Evolutionary conservation across 2,797 vertebrate genomes (phyloP).

Genomic region (Calcarius lapponicus): DNA sequence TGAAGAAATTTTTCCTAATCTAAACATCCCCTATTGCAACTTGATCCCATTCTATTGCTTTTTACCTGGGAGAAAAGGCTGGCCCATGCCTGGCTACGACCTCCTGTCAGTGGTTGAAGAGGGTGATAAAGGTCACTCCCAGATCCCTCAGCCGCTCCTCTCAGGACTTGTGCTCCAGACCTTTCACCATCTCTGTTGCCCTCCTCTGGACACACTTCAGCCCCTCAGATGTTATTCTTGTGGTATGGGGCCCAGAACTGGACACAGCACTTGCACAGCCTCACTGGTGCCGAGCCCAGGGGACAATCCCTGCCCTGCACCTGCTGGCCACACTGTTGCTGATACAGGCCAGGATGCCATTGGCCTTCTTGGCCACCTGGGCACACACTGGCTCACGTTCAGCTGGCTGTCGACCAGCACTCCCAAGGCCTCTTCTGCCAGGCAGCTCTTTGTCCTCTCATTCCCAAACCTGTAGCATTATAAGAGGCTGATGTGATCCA

Average conservation of each 20-base stretch:
- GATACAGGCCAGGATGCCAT: background rate
- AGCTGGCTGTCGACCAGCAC: accelerated
- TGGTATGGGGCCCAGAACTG: accelerated
- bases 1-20: background rate
- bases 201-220: accelerated
- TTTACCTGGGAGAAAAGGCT: background rate
- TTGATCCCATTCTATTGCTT: background rate
- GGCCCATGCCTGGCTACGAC: background rate
- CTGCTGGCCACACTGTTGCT: background rate
- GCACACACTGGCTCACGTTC: accelerated
- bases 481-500: background rate
- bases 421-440: background rate
- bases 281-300: accelerated
- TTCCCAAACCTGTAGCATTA: background rate
- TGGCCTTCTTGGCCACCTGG: background rate
- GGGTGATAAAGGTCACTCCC: accelerated
- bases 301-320: background rate
- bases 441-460: background rate
- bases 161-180: background rate
- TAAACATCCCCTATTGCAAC: background rate
- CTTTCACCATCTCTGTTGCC: accelerated
- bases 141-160: background rate
- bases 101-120: background rate
- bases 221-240: background rate
- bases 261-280: accelerated